phyloP scores from a whole-genome alignment of 2,888 invertebrate genomes.

The Diplolepis rosae region DNA sequence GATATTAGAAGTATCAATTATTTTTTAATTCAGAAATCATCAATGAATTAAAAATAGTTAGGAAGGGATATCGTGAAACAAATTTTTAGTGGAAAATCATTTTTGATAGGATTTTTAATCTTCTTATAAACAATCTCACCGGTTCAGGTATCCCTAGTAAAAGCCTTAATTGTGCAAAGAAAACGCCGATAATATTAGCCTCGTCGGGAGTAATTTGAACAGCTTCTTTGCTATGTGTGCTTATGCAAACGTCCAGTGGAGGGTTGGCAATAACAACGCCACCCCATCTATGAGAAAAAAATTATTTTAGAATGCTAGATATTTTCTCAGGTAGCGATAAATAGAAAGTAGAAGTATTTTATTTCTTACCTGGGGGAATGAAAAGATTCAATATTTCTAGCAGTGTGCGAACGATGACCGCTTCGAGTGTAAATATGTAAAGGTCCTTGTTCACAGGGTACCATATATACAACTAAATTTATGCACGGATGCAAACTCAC shows the following conservation, averaged over 20 bases:
- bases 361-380: constrained; percentile 79
- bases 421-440: constrained; percentile 80
- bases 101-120: constrained; percentile 18
- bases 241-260: constrained; percentile 76
- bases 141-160: constrained; percentile 82
- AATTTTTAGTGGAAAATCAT: not conserved
- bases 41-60: not conserved
- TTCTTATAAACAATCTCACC: constrained; percentile 70
- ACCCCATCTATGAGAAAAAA: constrained; percentile 83
- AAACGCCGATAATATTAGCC: constrained; percentile 83
- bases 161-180: constrained; percentile 84
- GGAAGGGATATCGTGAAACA: constrained; percentile 8
- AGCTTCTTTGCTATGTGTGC: constrained; percentile 65
- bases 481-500: constrained; percentile 87
- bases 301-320: no score
- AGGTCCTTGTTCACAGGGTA: constrained; percentile 84
- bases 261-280: constrained; percentile 88
- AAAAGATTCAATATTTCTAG: constrained; percentile 80
- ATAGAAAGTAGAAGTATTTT: not conserved
- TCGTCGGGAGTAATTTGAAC: constrained; percentile 76
- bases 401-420: constrained; percentile 60
- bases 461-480: constrained; percentile 89
- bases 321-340: no score
- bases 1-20: not conserved
- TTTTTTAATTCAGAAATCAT: not conserved